A percentile compares a stretch with the other conserved stretches of the same genome.
phyloP scores from a whole-genome alignment of 30 jellyfish, hydroid and myxozoan species.

The Aurelia aurita complex sp. Pacific region DNA sequence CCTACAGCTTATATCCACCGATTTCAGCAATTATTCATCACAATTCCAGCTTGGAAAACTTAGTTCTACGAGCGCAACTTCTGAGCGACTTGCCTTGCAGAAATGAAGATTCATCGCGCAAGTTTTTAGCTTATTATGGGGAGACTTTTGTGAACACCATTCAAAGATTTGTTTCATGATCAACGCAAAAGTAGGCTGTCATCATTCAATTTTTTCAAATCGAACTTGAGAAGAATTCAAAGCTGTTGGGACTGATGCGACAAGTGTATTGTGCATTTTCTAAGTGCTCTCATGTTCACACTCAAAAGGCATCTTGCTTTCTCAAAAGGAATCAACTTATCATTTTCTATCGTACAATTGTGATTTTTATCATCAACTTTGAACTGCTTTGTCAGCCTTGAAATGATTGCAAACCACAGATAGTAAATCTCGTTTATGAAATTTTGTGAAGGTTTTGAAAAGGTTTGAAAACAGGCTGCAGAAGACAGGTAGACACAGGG shows the following conservation, averaged over 20 bases:
- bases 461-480: too few relatives aligned
- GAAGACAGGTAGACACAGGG: too few relatives aligned
- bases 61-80: neutral
- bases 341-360: slow-evolving; percentile 11
- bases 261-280: slow-evolving; percentile 30
- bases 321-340: neutral
- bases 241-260: slow-evolving; percentile 7
- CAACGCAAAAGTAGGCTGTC: slow-evolving; percentile 20
- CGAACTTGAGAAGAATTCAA: slow-evolving; percentile 17
- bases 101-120: neutral
- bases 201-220: slow-evolving; percentile 30
- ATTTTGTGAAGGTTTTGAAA: too few relatives aligned
- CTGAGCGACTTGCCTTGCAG: neutral
- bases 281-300: neutral
- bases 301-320: slow-evolving; percentile 24
- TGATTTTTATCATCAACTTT: slow-evolving; percentile 4
- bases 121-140: slow-evolving; percentile 5
- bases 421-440: too few relatives aligned
- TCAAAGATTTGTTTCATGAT: slow-evolving; percentile 13
- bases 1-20: too few relatives aligned
- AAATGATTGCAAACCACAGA: neutral
- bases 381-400: slow-evolving; percentile 2
- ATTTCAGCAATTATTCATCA: too few relatives aligned
- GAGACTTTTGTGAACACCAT: slow-evolving; percentile 10
- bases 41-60: too few relatives aligned